These are phyloP conservation scores for Percopsis omiscomaycus DNA, from an alignment of 2,797 vertebrate species.

Conservation along the genomic window DNA sequence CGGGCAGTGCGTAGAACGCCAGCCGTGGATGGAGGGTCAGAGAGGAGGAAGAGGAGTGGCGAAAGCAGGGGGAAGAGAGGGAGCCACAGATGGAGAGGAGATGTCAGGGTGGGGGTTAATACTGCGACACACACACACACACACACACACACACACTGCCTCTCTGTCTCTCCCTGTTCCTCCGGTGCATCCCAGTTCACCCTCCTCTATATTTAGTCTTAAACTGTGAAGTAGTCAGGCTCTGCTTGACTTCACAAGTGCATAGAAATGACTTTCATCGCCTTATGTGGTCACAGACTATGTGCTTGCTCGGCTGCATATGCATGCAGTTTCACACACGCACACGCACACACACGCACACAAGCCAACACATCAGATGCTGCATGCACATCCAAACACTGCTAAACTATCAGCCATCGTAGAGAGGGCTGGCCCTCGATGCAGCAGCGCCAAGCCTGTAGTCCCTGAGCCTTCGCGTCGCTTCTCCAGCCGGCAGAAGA, in stretches of 20 bases:
- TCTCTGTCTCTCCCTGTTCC: constrained; percentile 56
- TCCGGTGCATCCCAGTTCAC: constrained; percentile 22
- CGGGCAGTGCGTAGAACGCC: no score
- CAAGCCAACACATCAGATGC: not conserved
- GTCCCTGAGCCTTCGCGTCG: constrained; percentile 58
- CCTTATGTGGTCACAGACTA: constrained; percentile 8
- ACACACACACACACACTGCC: constrained; percentile 22
- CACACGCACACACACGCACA: constrained; percentile 1
- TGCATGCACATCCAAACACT: not conserved
- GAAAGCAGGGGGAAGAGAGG: constrained; percentile 36
- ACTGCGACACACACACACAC: constrained; percentile 63
- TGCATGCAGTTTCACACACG: constrained; percentile 15
- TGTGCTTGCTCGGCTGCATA: constrained; percentile 52
- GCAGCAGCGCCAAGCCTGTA: constrained; percentile 35
- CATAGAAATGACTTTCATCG: constrained; percentile 68
- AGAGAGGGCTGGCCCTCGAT: not conserved
- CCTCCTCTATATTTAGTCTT: constrained; percentile 76
- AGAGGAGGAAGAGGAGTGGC: constrained; percentile 52
- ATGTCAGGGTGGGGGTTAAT: constrained; percentile 64
- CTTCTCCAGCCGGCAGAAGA: constrained; percentile 51
- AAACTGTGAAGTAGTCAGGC: constrained; percentile 78
- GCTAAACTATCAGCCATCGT: not conserved
- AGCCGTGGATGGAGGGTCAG: constrained; percentile 52
- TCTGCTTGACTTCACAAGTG: constrained; percentile 67
- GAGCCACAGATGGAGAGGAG: constrained; percentile 40